Evolutionary conservation across 2,113 vertebrate species (phyloP), one percentile per base, ranked within the genome.

Genomic region (Zapornia atra): DNA sequence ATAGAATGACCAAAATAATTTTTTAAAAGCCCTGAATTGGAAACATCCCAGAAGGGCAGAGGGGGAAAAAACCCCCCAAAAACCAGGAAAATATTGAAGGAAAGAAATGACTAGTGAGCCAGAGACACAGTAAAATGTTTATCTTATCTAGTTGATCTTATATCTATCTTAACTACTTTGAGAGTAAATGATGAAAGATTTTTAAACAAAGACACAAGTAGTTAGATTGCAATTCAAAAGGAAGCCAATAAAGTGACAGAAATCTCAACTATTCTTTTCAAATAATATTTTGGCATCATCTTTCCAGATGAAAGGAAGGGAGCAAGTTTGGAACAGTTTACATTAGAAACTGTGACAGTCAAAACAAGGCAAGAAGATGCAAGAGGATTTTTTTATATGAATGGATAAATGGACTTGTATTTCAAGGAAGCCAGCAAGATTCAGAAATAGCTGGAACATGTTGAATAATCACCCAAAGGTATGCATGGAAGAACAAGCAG

Each of bases 401-500:
- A 44, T n/a, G 48, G 18, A 34, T 63, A 59, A 65, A 33, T 6
- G 29, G n/a, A 63, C 54, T 64, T 46, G 18, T 18, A n/a, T 25
- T 59, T 83, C 57, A 72, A 42, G 33, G 15, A 86, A 92, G 44
- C 26, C 71, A 56, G 22, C 19, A 71, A 86, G 36, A 59, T 24
- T 31, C 20, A 72, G 31, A 68, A 68, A 76, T 21, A n/a, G 10
- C 8, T 48, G 24, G 29, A 86, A 70, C 14, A 31, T 36, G 7
- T 22, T n/a, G 73, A 75, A 19, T 36, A 54, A 71, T 46, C 60
- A 15, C 15, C 24, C 5, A 15, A 10, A 10, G 21, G 40, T 72
- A 50, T 33, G 29, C 0, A 9, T 8, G n/a, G 34, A 20, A 20
- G 13, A 92, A 57, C 0, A 1, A 19, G 19, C n/a, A 70, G 26